Base-by-base conservation (phyloP, 2,888 invertebrate genomes). In the Caenorhabditis afra region DNA sequence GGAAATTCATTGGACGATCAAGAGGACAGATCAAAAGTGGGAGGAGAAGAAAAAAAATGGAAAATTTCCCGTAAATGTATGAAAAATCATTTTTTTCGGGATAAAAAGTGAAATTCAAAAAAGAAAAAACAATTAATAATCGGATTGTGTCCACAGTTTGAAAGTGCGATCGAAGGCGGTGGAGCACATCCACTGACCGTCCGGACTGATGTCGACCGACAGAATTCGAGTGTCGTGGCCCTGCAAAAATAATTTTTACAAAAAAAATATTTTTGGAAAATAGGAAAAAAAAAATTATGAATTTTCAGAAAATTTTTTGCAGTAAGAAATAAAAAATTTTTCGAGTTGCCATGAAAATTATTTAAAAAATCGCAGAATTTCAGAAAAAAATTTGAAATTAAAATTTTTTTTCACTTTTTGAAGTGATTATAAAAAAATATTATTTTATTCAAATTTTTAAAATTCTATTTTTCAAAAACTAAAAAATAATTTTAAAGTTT, bases 151-250 rank as follows among this genome's bases (percentile, higher is more conserved):
- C 98, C 98, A 99, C 29, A 99, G 91, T 91, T 99, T 99, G 91
- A 99, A 97, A 0, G 98, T 98, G 81, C 97, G 93, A 92, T 99
- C 99, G 91, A 95, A 97, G 0, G 98, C 97, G 57, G 94, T 93
- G 0, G 97, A 96, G 7, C 94, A 96, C 81, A 99, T 95, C 91
- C 94, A 96, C 89, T 95, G 95, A 85, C 95, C 94, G 92, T 97
- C 95, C 0, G 93, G 93, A 0, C 96, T 94, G 66, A 97, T 93
- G 90, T 98, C 97, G 0, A 95, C 93, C 29, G 94, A 94, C 94
- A 96, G 96, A n/a, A 86, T 82, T 20, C 73, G 64, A 8, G 73
- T 73, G 50, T 73, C 73, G 50, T 73, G 73, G 2, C 73, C 73
- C 62, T 71, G 57, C 41, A 37, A 55, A 55, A 18, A 5, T 4